Evolutionary conservation across 2,888 invertebrate species (phyloP), one percentile per base, ranked within the genome.

Genomic region (Heliconius hortense): DNA sequence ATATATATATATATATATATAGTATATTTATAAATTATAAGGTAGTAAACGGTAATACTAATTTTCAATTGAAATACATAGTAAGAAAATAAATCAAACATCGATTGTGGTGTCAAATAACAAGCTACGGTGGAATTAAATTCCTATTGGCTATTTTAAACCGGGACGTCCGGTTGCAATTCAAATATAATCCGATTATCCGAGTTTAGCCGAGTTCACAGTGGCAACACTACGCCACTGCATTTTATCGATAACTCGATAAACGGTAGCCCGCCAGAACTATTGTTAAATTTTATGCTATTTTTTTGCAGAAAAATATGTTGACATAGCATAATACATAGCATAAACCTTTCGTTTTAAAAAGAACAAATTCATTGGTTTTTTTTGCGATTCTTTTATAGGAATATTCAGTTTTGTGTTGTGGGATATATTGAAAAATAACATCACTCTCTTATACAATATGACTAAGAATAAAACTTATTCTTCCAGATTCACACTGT

Each of bases 101-200:
- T 62, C 53, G 28, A 69, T 63, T 69, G 24, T 56, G 13, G 75
- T 71, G 43, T 71, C 18, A 59, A 66, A 56, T 66, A 71, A 71
- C 66, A 28, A 48, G 56, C 63, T 59, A 60, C 53, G 26, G 21
- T 26, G 43, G 62, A 76, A 76, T 73, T 69, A 68, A 69, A 73
- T 62, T 69, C 69, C 73, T 68, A 76, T 73, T 48, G 76, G 68
- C 68, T 72, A 73, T 72, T 72, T 73, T 69, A 62, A 72, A 28
- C 69, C 72, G 53, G 68, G 73, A 75, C 76, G 72, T 73, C 76
- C 72, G 76, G 68, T 53, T 39, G 76, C 72, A 64, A 68, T 72
- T 72, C 67, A 72, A 72, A 67, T 66, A 69, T 72, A 68, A 76
- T 72, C 76, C 53, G 72, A 76, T 76, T 76, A 68, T 39, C 63